A percentile compares a stretch with the other conserved stretches of the same genome.
Conservation (phyloP, 1,140 invertebrate species). For the Trichonephila clavata region DNA sequence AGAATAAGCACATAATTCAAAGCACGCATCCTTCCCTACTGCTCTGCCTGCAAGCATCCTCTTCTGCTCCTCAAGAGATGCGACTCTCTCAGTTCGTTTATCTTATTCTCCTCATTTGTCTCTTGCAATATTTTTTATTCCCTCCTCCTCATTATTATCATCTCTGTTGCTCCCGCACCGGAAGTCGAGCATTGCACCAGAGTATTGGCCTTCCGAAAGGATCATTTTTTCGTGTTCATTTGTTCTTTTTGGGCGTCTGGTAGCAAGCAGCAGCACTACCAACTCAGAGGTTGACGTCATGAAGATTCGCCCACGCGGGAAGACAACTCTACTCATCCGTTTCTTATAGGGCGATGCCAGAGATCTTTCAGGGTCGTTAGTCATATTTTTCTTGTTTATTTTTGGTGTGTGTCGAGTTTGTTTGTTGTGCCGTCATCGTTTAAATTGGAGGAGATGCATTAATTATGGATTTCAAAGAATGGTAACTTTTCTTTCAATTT, state of each 20-base stretch:
- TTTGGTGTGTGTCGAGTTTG: not conserved
- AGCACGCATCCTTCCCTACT: not conserved
- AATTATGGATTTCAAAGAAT: not conserved
- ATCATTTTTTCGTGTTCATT: conserved; percentile 25
- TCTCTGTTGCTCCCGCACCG: not conserved
- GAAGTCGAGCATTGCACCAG: conserved; percentile 24
- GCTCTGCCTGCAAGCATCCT: not conserved
- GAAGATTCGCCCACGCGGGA: not conserved
- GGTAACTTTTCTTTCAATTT: not conserved
- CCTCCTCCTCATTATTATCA: not conserved
- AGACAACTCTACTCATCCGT: not conserved
- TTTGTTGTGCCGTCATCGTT: conserved; percentile 21
- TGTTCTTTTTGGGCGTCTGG: conserved; percentile 38
- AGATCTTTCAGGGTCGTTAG: conserved; percentile 32
- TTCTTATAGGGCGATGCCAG: conserved; percentile 30
- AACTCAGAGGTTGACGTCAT: conserved; percentile 7
- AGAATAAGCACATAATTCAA: conserved; percentile 16
- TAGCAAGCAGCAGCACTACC: not conserved
- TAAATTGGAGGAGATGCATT: conserved; percentile 8
- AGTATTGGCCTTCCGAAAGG: conserved; percentile 27
- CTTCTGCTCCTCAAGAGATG: not conserved
- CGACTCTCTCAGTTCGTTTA: conserved; percentile 21
- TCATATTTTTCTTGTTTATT: not conserved
- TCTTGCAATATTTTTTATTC: conserved; percentile 6
- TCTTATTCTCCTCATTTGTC: conserved; percentile 42